phyloP scores from a whole-genome alignment of 2,113 vertebrate species.

The Dendrocopos noguchii region DNA sequence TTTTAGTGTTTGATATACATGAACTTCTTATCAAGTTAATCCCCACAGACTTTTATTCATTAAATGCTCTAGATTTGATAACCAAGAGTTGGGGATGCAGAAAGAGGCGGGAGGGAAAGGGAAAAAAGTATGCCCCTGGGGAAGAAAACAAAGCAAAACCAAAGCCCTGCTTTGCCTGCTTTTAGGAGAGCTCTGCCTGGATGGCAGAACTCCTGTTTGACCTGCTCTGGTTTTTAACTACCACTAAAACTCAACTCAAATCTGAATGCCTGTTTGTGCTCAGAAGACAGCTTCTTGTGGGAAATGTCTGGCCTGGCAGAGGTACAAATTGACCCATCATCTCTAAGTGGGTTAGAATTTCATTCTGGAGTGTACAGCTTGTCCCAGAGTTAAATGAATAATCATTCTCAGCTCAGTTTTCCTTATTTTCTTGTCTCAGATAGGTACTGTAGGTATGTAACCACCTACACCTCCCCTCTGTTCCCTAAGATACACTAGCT shows the following conservation, averaged over 20 bases:
- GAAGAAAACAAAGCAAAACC: not conserved
- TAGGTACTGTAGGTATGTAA: not conserved
- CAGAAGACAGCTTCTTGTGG: not conserved
- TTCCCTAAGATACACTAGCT: not conserved
- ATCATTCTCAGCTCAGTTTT: not conserved
- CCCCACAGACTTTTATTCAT: conserved; percentile 43
- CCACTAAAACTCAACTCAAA: not conserved
- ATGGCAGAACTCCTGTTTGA: not conserved
- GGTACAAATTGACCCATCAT: not conserved
- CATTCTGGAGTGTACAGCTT: not conserved
- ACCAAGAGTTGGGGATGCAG: not conserved
- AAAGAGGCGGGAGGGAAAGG: not conserved
- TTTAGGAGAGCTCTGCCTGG: not conserved
- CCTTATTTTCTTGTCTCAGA: not conserved
- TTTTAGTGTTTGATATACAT: conserved; percentile 38
- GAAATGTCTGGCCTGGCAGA: not conserved
- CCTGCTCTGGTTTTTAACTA: not conserved
- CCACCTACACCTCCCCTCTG: not conserved
- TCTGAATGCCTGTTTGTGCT: not conserved
- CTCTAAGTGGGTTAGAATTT: not conserved
- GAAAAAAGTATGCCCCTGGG: not conserved
- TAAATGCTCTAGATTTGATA: conserved; percentile 58
- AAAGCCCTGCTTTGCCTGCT: not conserved
- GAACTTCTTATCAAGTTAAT: conserved; percentile 63
- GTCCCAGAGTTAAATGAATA: not conserved